These are phyloP conservation scores for Aleadryas rufinucha DNA, from an alignment of 2,113 vertebrate species.

Conservation along the genomic window DNA sequence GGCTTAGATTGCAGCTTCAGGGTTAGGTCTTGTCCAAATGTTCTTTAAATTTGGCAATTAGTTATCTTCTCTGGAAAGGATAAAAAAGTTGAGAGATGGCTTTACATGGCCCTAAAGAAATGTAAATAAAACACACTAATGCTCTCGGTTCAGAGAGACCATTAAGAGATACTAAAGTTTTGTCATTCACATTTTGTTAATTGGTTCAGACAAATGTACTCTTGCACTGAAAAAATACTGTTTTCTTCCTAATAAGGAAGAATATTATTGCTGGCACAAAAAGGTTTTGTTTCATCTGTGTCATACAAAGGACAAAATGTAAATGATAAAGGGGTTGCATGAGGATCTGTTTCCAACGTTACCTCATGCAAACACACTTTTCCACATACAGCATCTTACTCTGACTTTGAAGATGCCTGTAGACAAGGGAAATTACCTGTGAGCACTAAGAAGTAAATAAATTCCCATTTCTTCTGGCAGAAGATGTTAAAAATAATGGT, in stretches of 20 bases:
- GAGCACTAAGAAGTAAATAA: neutral
- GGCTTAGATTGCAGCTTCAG: neutral
- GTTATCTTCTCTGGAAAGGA: neutral
- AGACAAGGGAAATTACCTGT: neutral
- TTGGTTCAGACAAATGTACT: neutral
- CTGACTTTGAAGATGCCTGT: neutral
- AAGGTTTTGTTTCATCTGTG: neutral
- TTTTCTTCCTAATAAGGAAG: neutral
- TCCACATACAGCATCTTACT: neutral
- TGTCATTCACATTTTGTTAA: neutral
- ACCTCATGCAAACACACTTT: neutral
- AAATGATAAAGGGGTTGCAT: neutral
- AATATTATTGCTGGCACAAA: neutral
- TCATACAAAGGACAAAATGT: neutral
- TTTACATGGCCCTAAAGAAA: neutral
- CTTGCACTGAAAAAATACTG: neutral
- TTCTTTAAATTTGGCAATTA: neutral
- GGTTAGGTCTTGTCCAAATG: neutral
- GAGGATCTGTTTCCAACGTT: neutral
- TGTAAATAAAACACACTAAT: neutral
- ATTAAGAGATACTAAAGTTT: neutral
- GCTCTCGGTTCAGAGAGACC: neutral
- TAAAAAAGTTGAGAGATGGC: neutral
- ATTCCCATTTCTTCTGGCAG: neutral
- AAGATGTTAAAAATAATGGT: neutral